Evolutionary conservation across 2,113 vertebrate species (phyloP), one percentile per base, ranked within the genome.

Genomic region (Prietella phreatophila): DNA sequence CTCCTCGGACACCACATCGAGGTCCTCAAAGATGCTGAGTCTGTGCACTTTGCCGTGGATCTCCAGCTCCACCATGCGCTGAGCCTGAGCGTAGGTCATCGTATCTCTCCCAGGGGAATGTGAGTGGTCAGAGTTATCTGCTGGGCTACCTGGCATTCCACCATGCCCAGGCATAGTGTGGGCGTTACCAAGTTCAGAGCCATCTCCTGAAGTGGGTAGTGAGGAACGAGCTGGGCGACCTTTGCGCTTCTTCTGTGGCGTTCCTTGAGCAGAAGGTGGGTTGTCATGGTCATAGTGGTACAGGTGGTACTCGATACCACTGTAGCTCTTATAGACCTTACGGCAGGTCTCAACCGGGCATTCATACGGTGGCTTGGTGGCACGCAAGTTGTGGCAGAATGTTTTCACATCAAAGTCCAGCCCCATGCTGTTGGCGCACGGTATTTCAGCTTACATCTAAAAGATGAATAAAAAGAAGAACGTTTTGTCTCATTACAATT

Each of bases 231-330:
- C 96, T 82, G 98, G 98, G 8, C 98, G 96, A 19, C 98, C 98
- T 89, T 99, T 99, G 89, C 98, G 97, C 93, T 97, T 99, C 88
- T 98, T 97, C 90, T 98, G 95, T 0, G 97, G 98, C 1, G 96
- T 93, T 88, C 96, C 93, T 92, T 96, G 97, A 0, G 96, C 96
- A 4, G 96, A 97, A 0, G 96, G 97, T 0, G 98, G 97, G 94
- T 98, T 98, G 92, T 98, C 98, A 81, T 99, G 98, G 93, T 99
- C 98, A 90, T 99, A 99, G 93, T 99, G 98, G 93, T 99, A 98
- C 3, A 99, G 96, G 90, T 99, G 98, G 92, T 99, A 99, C 92
- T 99, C 98, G 0, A 99, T 99, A 79, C 98, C 98, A 30, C 98
- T 99, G 95, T 98, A 99, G 94, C 98, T 99, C 93, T 98, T 99